phyloP scores from a whole-genome alignment of 2,888 invertebrate species.

The Orthosia gothica region DNA sequence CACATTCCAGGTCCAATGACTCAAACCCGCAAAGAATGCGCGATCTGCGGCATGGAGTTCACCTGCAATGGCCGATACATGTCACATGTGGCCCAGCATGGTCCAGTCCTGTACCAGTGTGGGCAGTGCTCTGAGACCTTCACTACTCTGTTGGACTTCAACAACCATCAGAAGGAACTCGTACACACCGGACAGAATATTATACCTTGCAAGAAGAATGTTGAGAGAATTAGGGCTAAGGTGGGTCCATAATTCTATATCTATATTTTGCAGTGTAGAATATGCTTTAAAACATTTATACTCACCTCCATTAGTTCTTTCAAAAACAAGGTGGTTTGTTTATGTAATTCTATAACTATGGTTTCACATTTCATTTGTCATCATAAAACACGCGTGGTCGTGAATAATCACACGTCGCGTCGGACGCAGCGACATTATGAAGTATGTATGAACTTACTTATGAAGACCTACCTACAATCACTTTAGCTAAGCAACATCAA shows the following conservation, averaged over 20 bases:
- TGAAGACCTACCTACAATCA: neutral
- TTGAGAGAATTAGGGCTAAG: conserved; percentile 34
- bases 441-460: too few species aligned
- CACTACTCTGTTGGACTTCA: conserved; percentile 87
- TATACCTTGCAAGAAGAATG: conserved; percentile 64
- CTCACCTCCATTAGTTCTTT: conserved; percentile 1
- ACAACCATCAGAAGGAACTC: conserved; percentile 91
- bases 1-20: conserved; percentile 80
- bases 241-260: conserved; percentile 18
- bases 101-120: conserved; percentile 92
- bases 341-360: conserved; percentile 3
- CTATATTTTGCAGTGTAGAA: too few species aligned
- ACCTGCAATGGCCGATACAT: conserved; percentile 88
- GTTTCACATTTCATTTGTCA: conserved; percentile 15
- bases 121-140: conserved; percentile 87
- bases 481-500: neutral
- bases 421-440: neutral
- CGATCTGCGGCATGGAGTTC: conserved; percentile 88
- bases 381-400: neutral
- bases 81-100: conserved; percentile 92
- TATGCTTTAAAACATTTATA: neutral
- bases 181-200: conserved; percentile 90
- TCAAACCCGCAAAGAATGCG: conserved; percentile 83
- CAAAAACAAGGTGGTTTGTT: neutral
- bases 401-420: neutral